Percentiles rank a stretch among this genome's conserved stretches.
Conservation (phyloP, 2,888 invertebrate species). For the Drosophila suboccidentalis region DNA sequence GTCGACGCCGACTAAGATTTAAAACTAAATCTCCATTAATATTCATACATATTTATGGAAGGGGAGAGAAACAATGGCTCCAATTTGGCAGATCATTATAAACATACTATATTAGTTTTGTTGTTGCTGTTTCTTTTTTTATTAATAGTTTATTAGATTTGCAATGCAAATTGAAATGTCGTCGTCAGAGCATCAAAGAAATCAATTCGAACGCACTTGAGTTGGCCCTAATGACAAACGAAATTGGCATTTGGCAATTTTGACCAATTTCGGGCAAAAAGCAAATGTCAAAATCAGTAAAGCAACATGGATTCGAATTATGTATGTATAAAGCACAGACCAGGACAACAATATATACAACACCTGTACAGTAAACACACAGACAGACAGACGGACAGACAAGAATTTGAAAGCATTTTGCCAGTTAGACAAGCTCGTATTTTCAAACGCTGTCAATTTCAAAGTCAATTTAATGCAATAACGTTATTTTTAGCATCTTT, state of each 20-base stretch:
- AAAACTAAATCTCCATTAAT: slow-evolving; percentile 11
- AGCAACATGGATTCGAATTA: slow-evolving; percentile 55
- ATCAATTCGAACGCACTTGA: slow-evolving; percentile 40
- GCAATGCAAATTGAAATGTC: slow-evolving; percentile 48
- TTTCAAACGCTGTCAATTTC: slow-evolving; percentile 70
- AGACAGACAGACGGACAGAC: background rate
- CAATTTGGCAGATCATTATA: slow-evolving; percentile 22
- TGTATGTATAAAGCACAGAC: slow-evolving; percentile 44
- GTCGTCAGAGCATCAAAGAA: slow-evolving; percentile 25
- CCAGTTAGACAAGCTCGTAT: slow-evolving; percentile 40
- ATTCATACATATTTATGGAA: slow-evolving; percentile 23
- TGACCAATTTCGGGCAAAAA: slow-evolving; percentile 43
- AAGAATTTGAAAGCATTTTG: slow-evolving; percentile 41
- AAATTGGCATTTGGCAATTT: slow-evolving; percentile 39
- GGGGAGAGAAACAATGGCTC: slow-evolving; percentile 12
- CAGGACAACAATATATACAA: slow-evolving; percentile 16
- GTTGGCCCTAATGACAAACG: slow-evolving; percentile 36
- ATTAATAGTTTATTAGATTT: slow-evolving; percentile 20
- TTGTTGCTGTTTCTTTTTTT: background rate
- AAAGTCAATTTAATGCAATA: slow-evolving; percentile 79
- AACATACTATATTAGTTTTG: background rate
- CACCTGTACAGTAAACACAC: slow-evolving; percentile 1
- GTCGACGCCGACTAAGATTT: slow-evolving; percentile 7
- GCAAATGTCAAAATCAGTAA: slow-evolving; percentile 62
- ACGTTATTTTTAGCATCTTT: slow-evolving; percentile 62